Evolutionary conservation across 2,888 invertebrate genomes (phyloP).

Genomic region (Caenorhabditis sulstoni): DNA sequence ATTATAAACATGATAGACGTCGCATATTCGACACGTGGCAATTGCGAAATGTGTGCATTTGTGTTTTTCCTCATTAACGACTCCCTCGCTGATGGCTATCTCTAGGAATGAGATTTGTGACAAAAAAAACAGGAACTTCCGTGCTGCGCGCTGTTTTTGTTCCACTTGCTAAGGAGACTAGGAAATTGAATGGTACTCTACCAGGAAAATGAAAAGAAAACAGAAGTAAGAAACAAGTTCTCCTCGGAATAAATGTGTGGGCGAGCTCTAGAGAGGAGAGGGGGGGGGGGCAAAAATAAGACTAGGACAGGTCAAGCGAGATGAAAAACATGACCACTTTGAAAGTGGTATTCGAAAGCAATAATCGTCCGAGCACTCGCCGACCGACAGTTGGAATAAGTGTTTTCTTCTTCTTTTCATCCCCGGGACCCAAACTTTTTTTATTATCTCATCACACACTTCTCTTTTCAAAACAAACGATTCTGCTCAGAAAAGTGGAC

Average conservation of each 20-base stretch:
- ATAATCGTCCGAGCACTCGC: conserved; percentile 21
- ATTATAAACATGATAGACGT: too few species aligned
- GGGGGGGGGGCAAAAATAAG: background rate
- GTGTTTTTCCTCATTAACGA: conserved; percentile 32
- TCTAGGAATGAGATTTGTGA: conserved; percentile 25
- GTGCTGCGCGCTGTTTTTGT: background rate
- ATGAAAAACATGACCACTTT: conserved; percentile 22
- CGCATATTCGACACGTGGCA: background rate
- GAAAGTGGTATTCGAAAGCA: conserved; percentile 31
- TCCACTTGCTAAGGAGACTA: background rate
- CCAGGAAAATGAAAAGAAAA: background rate
- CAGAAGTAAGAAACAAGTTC: background rate
- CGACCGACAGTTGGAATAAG: conserved; percentile 10
- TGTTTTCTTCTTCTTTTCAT: conserved; percentile 16
- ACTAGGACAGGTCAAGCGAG: conserved; percentile 37
- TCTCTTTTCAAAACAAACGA: conserved; percentile 39
- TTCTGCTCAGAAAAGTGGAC: conserved; percentile 16
- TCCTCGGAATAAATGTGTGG: background rate
- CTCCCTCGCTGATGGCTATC: conserved; percentile 20
- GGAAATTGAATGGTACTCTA: too few species aligned
- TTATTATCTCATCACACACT: conserved; percentile 34
- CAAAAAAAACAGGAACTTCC: conserved; percentile 23
- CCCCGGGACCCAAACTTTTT: conserved; percentile 7
- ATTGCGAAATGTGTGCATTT: background rate
- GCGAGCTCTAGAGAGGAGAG: background rate